Base-by-base conservation (phyloP, 2,113 vertebrate species). In the Poecilia latipinna region DNA sequence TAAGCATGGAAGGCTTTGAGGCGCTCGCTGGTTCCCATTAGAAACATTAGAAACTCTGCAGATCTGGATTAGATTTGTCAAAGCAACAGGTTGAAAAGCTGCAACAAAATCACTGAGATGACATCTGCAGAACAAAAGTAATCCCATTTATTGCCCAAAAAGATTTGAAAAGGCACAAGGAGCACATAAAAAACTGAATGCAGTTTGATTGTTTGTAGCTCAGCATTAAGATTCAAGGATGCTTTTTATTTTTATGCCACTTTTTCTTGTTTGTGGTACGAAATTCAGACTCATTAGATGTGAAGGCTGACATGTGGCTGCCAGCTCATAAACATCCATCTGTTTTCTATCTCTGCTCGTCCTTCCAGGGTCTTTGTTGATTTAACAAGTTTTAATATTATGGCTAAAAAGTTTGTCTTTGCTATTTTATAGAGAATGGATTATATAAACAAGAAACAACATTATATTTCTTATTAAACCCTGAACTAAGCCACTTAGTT, bases 131-230 rank as follows among this genome's bases (percentile, higher is more conserved):
- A 64, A 79, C 35, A 66, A 33, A 70, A 73, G 64, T 85, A 90
- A 89, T 91, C 78, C 73, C 80, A 90, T 91, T 89, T 93, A 82
- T 74, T 72, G 69, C 24, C 17, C 72, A 70, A 71, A 78, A 32
- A 11, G 78, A 82, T 60, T 69, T 68, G 42, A 60, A 37, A 65
- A 71, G 37, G 24, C 33, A 64, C 32, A 54, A 70, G 33, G 66
- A 68, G 28, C 19, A 33, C 29, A 74, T 68, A 63, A 61, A 61
- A 24, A 77, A 44, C 65, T 37, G 61, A 71, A 48, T 33, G 37
- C 1, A 66, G 44, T 24, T 29, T 35, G 31, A 26, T 1, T 39
- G 7, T 13, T 72, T 65, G 60, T 51, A 79, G 68, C 82, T 71
- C 73, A 77, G 42, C 39, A 72, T 42, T 37, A 37, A 35, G 10